These are phyloP conservation scores for Sesamia inferens DNA, from an alignment of 2,888 invertebrate genomes.

Conservation along the genomic window DNA sequence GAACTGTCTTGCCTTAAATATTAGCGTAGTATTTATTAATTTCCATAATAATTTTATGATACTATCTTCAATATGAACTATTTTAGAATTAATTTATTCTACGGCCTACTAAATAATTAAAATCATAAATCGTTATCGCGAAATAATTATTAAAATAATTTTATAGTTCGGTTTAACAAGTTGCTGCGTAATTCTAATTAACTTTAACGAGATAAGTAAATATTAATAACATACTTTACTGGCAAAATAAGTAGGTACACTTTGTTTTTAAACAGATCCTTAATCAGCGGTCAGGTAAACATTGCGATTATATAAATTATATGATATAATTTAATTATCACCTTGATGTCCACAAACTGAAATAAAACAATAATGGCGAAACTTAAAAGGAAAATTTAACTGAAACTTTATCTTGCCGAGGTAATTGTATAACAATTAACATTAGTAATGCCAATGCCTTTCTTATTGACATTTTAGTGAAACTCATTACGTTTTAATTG, in stretches of 20 bases:
- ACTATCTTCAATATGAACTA: background rate
- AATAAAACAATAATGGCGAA: background rate
- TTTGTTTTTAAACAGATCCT: slow-evolving; percentile 13
- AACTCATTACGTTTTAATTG: background rate
- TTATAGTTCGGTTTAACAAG: slow-evolving; percentile 1
- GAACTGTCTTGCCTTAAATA: slow-evolving; percentile 1
- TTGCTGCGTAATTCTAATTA: slow-evolving; percentile 22
- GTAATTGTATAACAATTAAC: background rate
- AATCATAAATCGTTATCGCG: slow-evolving; percentile 8
- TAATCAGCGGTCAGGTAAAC: slow-evolving; percentile 14
- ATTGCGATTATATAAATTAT: background rate
- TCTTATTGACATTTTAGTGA: too few relatives aligned
- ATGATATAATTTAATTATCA: background rate
- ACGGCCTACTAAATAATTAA: background rate
- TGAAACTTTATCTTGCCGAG: background rate
- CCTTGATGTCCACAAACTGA: too few relatives aligned
- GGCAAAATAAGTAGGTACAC: background rate
- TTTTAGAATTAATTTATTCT: slow-evolving; percentile 6
- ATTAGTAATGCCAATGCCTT: background rate
- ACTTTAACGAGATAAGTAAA: slow-evolving; percentile 12
- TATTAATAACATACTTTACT: background rate
- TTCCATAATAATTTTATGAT: background rate
- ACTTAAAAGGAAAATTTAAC: background rate
- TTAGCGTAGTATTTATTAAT: background rate
- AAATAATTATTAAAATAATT: slow-evolving; percentile 16